Conservation (phyloP, 2,888 invertebrate species). For the Athrips mouffetella region DNA sequence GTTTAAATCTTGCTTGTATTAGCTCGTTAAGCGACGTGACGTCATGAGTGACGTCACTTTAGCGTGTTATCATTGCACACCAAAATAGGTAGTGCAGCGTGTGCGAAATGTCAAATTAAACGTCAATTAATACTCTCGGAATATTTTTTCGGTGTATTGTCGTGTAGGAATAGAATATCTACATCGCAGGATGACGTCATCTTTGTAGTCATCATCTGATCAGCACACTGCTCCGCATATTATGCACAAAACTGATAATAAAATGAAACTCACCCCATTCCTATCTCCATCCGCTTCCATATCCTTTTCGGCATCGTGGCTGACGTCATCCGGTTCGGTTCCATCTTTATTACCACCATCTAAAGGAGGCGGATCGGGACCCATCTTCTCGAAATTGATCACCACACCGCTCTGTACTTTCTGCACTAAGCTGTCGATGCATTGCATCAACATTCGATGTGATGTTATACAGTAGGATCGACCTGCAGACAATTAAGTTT, state of each 20-base stretch:
- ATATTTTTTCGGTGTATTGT: too few relatives aligned
- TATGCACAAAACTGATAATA: not conserved
- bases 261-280: conserved; percentile 63
- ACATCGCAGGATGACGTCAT: too few relatives aligned
- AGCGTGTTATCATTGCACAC: too few relatives aligned
- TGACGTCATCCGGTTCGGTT: conserved; percentile 65
- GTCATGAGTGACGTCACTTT: too few relatives aligned
- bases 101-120: too few relatives aligned
- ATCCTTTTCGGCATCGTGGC: conserved; percentile 63
- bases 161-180: too few relatives aligned
- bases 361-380: conserved; percentile 88
- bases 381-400: conserved; percentile 97
- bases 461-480: conserved; percentile 97
- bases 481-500: conserved; percentile 81
- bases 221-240: not conserved
- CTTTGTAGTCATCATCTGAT: too few relatives aligned
- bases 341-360: conserved; percentile 74
- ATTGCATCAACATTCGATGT: conserved; percentile 96
- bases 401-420: conserved; percentile 99
- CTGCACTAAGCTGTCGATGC: conserved; percentile 97
- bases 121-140: too few relatives aligned
- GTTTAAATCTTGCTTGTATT: too few relatives aligned
- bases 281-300: conserved; percentile 68
- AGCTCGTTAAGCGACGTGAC: too few relatives aligned
- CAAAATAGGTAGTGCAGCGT: too few relatives aligned